Base-by-base conservation (phyloP, 1,140 invertebrate species). In the Apis cerana region DNA sequence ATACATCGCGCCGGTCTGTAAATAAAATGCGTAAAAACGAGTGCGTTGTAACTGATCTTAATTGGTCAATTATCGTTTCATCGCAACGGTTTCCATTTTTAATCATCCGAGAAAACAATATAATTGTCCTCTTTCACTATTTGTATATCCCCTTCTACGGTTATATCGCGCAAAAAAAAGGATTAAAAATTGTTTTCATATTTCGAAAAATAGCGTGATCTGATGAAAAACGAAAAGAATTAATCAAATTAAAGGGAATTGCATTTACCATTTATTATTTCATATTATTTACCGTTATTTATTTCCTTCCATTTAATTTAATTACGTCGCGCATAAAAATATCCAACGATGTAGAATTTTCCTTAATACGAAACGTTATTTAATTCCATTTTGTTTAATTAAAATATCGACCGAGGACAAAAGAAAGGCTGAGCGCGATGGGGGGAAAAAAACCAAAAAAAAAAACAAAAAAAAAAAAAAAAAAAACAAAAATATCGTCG, bases 21-120 rank as follows among this genome's bases (percentile, higher is more conserved):
- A 48, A 21, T 78, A 78, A 56, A 83, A 85, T 9, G 52, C 19
- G 19, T 12, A 68, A 68, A 67, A 68, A 68, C 33, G 11, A 43
- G 21, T 43, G 13, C 43, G 21, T 5, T 23, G 15, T 23, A 17
- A 75, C 33, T 19, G 17, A 54, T 65, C 33, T 65, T 65, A 61
- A 76, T 76, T 54, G 59, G 19, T 59, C 33, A 64, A 64, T 62
- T 43, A 27, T 19, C 13, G 19, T 17, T 43, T n/a, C 19, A 48
- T 61, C 9, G n/a, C 23, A 7, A 48, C 15, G 4, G 43, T 58
- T 21, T 61, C 19, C 1, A 17, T 61, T 48, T 23, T 48, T 59
- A n/a, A 43, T 74, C 56, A 4, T n/a, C 17, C 15, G 21, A 48
- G 15, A 48, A 48, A 11, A 59, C 12, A 9, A n/a, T 58, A 9